phyloP scores from a whole-genome alignment of 1,140 invertebrate species.

The Lordiphosa mommai region DNA sequence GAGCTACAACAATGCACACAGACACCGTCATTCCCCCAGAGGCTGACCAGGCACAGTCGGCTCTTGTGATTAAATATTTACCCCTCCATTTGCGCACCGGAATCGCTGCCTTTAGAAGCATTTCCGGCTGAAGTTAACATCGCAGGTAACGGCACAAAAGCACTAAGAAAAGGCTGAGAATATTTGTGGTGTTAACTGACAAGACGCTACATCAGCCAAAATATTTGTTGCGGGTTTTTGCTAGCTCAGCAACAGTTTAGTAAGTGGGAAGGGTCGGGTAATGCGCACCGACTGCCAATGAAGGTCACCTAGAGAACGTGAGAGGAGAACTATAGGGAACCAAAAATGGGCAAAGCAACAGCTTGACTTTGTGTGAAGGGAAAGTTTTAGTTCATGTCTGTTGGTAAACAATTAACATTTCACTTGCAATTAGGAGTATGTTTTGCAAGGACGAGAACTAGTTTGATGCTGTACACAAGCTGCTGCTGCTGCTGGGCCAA shows the following conservation, averaged over 20 bases:
- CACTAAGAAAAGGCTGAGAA: neutral
- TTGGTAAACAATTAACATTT: constrained; percentile 9
- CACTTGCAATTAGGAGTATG: neutral
- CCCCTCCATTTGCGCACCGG: neutral
- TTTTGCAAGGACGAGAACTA: neutral
- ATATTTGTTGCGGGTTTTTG: neutral
- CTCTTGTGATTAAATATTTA: constrained; percentile 9
- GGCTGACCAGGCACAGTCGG: neutral
- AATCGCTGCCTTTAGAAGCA: neutral
- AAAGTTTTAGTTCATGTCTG: constrained; percentile 6
- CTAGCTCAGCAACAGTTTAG: constrained; percentile 5
- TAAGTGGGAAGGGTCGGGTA: neutral
- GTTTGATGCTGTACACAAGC: neutral
- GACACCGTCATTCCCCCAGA: constrained; percentile 1
- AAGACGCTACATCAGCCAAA: constrained; percentile 8
- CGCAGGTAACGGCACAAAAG: neutral
- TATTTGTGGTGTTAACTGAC: neutral
- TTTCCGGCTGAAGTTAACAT: neutral
- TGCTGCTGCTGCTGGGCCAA: neutral
- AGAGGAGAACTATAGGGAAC: neutral
- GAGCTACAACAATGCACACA: neutral
- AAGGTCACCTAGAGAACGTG: constrained; percentile 6
- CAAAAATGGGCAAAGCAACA: neutral
- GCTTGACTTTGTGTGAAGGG: neutral
- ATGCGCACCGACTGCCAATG: constrained; percentile 1